Conservation (phyloP, 2,113 vertebrate genomes). For the Callipepla californica region DNA sequence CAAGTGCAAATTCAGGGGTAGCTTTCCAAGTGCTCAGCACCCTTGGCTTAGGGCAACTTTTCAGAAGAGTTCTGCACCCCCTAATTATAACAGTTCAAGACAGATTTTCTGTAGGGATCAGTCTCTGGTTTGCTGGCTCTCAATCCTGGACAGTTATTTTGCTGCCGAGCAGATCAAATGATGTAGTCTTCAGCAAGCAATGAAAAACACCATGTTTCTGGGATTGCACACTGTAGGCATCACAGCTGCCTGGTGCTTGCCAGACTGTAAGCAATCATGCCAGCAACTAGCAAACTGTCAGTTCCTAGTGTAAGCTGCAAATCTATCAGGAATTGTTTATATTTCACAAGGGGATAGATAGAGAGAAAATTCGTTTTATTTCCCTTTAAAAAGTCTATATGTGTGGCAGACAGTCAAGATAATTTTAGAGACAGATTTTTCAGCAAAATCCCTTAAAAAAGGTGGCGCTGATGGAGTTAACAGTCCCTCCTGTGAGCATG, state of each 20-base stretch:
- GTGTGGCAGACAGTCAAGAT: not conserved
- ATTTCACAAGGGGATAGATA: slow-evolving; percentile 16
- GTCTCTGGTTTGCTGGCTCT: not conserved
- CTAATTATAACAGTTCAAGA: rapidly evolving
- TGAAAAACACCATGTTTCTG: not conserved
- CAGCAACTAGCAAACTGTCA: slow-evolving; percentile 65
- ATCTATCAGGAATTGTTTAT: slow-evolving; percentile 51
- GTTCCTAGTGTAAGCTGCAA: slow-evolving; percentile 30
- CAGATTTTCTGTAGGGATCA: not conserved
- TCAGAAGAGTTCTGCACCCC: not conserved
- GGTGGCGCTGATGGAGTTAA: not conserved
- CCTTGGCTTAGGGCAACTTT: not conserved
- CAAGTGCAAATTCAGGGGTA: not conserved
- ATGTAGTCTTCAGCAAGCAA: not conserved
- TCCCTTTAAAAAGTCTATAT: not conserved
- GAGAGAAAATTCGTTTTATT: slow-evolving; percentile 7
- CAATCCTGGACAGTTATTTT: slow-evolving; percentile 9
- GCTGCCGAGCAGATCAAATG: not conserved
- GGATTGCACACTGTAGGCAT: not conserved
- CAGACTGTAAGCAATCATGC: slow-evolving; percentile 56
- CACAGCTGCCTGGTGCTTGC: not conserved
- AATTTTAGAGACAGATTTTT: slow-evolving; percentile 34
- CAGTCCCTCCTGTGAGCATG: not conserved
- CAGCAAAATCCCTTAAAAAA: not conserved
- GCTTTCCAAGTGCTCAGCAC: not conserved